phyloP scores from a whole-genome alignment of 2,113 vertebrate genomes.

The Excalfactoria chinensis region DNA sequence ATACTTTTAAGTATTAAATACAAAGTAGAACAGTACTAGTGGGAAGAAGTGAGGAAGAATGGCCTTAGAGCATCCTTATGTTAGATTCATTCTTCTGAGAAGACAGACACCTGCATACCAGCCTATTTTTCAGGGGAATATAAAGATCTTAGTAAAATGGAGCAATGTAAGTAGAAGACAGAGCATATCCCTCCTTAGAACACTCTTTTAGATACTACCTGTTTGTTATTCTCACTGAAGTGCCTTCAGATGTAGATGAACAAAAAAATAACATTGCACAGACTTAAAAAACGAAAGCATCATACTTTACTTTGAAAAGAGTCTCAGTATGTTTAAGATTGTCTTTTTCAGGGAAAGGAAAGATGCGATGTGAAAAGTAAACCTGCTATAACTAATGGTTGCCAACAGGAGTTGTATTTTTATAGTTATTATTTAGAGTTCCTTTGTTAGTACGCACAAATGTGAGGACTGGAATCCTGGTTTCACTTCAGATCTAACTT shows the following conservation, averaged over 20 bases:
- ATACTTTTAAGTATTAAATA: conserved; percentile 4
- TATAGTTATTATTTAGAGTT: not conserved
- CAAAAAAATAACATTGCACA: rapidly evolving
- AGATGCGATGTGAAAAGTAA: not conserved
- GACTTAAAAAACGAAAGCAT: not conserved
- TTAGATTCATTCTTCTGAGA: conserved; percentile 17
- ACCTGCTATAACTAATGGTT: not conserved
- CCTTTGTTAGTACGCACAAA: not conserved
- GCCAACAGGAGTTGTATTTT: not conserved
- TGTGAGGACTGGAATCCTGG: not conserved
- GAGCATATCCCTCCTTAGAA: not conserved
- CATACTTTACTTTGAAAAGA: not conserved
- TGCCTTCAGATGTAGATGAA: not conserved
- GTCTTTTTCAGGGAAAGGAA: not conserved
- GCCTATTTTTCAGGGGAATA: not conserved
- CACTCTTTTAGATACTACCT: not conserved
- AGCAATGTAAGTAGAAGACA: not conserved
- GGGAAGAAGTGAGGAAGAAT: conserved; percentile 9
- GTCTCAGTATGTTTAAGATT: not conserved
- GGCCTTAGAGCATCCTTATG: not conserved
- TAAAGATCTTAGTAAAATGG: conserved; percentile 19
- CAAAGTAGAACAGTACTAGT: conserved; percentile 10
- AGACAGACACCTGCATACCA: not conserved
- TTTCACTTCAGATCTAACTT: not conserved
- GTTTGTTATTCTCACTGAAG: not conserved